These are phyloP conservation scores for Ligdia adustata DNA, from an alignment of 2,888 invertebrate species.

Conservation along the genomic window DNA sequence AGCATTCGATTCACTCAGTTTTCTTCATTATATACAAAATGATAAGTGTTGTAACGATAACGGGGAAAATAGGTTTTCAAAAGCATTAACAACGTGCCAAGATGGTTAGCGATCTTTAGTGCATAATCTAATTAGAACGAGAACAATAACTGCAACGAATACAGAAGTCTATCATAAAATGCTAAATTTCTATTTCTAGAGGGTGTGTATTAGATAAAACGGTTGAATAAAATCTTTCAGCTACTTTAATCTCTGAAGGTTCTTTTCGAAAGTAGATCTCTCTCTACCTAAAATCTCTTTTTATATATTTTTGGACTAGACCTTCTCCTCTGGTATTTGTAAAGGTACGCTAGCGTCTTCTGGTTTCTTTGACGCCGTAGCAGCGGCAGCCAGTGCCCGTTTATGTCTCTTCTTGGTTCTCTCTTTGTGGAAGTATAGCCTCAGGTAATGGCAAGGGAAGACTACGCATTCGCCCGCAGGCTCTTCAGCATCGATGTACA, in stretches of 20 bases:
- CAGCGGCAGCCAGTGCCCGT: conserved; percentile 61
- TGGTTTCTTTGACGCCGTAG: conserved; percentile 54
- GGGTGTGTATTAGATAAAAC: no score
- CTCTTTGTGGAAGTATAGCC: conserved; percentile 89
- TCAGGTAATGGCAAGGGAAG: conserved; percentile 92
- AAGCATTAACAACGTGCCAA: conserved; percentile 13
- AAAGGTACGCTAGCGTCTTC: conserved; percentile 69
- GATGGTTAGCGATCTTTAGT: no score
- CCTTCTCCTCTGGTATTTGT: conserved; percentile 72
- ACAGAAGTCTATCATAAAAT: no score
- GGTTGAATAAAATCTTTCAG: no score
- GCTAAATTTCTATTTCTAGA: no score
- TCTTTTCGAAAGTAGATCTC: no score
- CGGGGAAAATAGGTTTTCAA: conserved; percentile 4
- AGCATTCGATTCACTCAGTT: conserved; percentile 8
- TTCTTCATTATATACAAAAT: conserved; percentile 16
- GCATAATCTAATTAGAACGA: no score
- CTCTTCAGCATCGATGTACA: conserved; percentile 94
- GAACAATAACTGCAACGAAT: no score
- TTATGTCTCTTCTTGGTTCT: conserved; percentile 84
- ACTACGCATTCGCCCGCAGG: conserved; percentile 92
- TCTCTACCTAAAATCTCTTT: no score
- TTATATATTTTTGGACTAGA: conserved; percentile 51
- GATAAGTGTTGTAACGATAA: conserved; percentile 1
- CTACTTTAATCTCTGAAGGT: no score